Evolutionary conservation across 2,113 vertebrate genomes (phyloP).

Genomic region (Vulpes ferrilata): DNA sequence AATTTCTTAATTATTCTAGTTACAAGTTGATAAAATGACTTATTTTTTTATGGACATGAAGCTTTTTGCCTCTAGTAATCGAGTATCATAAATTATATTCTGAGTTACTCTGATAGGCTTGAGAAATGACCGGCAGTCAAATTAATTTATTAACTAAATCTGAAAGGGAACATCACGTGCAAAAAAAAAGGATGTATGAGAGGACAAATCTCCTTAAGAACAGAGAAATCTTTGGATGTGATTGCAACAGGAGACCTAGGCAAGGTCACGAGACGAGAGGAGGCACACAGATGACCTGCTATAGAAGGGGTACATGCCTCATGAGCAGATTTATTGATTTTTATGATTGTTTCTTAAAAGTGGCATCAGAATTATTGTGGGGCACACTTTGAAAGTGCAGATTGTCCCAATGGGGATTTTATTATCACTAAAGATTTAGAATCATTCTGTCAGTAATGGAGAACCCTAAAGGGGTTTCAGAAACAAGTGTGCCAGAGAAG

Average conservation of each 20-base stretch:
- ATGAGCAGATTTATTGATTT: not conserved
- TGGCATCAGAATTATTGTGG: not conserved
- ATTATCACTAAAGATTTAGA: not conserved
- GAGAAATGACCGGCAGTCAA: not conserved
- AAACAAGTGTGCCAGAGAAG: not conserved
- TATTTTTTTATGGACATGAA: constrained; percentile 62
- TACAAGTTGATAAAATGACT: constrained; percentile 63
- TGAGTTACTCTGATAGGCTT: constrained; percentile 24
- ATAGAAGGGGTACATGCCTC: not conserved
- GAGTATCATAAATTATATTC: constrained; percentile 28
- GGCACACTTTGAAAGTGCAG: not conserved
- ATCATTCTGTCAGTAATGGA: not conserved
- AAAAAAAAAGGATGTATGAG: not conserved
- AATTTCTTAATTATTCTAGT: constrained; percentile 74
- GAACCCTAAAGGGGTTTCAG: not conserved
- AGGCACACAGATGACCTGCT: not conserved
- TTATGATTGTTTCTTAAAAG: not conserved
- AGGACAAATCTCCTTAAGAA: not conserved
- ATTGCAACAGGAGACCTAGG: accelerated
- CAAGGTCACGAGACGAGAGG: not conserved
- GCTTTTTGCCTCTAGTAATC: not conserved
- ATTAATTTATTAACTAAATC: not conserved
- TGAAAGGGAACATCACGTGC: not conserved
- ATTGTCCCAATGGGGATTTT: not conserved
- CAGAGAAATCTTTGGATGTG: not conserved